phyloP scores from a whole-genome alignment of 2,113 vertebrate species.

The Chloroceryle aenea region DNA sequence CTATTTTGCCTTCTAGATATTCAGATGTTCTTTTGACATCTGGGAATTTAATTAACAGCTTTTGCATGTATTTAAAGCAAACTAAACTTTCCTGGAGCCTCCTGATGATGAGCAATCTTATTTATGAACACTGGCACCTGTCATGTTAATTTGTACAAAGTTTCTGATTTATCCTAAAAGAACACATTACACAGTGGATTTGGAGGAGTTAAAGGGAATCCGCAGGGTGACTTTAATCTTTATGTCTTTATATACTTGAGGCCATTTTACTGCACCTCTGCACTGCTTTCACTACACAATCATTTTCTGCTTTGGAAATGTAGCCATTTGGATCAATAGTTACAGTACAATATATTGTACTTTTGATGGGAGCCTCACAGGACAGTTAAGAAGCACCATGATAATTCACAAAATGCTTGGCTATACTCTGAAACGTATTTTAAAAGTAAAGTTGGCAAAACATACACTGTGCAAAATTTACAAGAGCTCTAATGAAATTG shows the following conservation, averaged over 20 bases:
- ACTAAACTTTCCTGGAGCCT: conserved; percentile 38
- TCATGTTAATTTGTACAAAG: conserved; percentile 68
- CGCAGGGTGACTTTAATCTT: conserved; percentile 82
- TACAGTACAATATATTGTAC: conserved; percentile 80
- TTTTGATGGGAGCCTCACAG: conserved; percentile 78
- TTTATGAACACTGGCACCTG: conserved; percentile 57
- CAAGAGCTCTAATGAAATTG: conserved; percentile 43
- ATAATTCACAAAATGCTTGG: conserved; percentile 54
- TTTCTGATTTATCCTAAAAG: conserved; percentile 77
- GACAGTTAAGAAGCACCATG: conserved; percentile 29
- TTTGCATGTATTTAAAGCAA: conserved; percentile 55
- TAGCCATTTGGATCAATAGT: conserved; percentile 88
- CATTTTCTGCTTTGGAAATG: conserved; percentile 89
- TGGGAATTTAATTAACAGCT: conserved; percentile 68
- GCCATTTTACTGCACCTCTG: conserved; percentile 82
- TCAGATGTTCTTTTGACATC: conserved; percentile 65
- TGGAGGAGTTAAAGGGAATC: conserved; percentile 79
- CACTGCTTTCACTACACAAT: conserved; percentile 81
- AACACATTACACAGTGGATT: conserved; percentile 74
- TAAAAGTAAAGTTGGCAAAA: conserved; percentile 49
- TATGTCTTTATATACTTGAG: conserved; percentile 84
- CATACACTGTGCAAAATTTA: conserved; percentile 21
- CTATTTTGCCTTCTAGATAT: conserved; percentile 70
- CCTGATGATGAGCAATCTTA: conserved; percentile 35
- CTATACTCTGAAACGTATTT: conserved; percentile 22